phyloP scores from a whole-genome alignment of 2,113 vertebrate genomes.

The Lonchura striata region DNA sequence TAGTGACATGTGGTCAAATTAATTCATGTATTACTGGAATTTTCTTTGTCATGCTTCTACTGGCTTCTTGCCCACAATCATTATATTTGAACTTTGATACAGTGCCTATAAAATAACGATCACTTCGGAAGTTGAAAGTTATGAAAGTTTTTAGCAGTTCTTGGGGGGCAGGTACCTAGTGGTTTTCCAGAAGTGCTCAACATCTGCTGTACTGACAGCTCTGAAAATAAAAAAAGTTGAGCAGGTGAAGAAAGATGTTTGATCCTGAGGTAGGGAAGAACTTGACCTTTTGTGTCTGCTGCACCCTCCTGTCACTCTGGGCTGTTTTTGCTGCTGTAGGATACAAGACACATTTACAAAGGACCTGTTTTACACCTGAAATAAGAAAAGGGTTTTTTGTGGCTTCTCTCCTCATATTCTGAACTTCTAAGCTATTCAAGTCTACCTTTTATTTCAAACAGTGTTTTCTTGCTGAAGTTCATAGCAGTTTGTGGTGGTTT shows the following conservation, averaged over 20 bases:
- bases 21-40: neutral
- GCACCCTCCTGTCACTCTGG: neutral
- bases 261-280: neutral
- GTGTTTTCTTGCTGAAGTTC: neutral
- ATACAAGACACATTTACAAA: fast-evolving
- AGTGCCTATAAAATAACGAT: neutral
- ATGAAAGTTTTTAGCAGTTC: neutral
- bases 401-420: neutral
- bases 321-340: neutral
- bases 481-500: neutral
- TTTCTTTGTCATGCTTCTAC: neutral
- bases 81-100: neutral
- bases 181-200: neutral
- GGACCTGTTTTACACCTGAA: neutral
- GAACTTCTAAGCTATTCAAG: neutral
- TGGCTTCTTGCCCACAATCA: neutral
- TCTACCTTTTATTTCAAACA: neutral
- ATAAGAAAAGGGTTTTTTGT: neutral
- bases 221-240: neutral
- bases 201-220: neutral
- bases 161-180: neutral
- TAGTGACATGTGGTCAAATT: neutral
- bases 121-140: neutral
- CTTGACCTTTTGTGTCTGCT: neutral
- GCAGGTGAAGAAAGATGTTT: neutral